Evolutionary conservation across 2,888 invertebrate species (phyloP).

Genomic region (Oxytorus armatus): DNA sequence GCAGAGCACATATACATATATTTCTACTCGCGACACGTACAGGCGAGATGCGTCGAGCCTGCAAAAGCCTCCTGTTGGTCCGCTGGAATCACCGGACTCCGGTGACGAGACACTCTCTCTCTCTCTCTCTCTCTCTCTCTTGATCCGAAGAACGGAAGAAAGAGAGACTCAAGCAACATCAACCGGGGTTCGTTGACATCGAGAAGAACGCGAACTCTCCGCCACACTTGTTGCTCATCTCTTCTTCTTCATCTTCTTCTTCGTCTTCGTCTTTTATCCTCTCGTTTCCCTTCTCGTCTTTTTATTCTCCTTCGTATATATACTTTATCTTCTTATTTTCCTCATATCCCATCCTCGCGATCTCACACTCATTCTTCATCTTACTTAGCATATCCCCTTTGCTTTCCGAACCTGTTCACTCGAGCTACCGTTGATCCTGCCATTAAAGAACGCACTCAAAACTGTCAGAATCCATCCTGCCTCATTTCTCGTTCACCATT

Average conservation of each 20-base stretch:
- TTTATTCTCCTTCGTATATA: not conserved
- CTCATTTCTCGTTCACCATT: constrained; percentile 10
- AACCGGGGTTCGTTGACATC: constrained; percentile 80
- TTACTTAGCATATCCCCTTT: constrained; percentile 1
- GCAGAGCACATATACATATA: constrained; percentile 24
- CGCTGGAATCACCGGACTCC: constrained; percentile 52
- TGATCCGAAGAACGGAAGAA: constrained; percentile 54
- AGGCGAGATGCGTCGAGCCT: constrained; percentile 42
- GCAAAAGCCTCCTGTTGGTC: constrained; percentile 4
- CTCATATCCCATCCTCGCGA: constrained; percentile 6
- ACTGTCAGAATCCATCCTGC: constrained; percentile 27
- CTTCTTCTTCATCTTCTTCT: constrained; percentile 56
- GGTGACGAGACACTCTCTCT: constrained; percentile 56
- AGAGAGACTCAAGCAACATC: constrained; percentile 57
- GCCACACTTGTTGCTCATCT: constrained; percentile 65
- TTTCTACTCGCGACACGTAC: constrained; percentile 47
- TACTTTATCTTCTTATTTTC: constrained; percentile 6
- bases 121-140: constrained; percentile 22
- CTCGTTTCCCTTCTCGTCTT: constrained; percentile 5
- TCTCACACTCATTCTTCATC: constrained; percentile 1
- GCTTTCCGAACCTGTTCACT: constrained; percentile 29
- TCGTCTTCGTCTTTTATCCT: constrained; percentile 36
- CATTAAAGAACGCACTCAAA: constrained; percentile 42
- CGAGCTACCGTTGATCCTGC: constrained; percentile 52
- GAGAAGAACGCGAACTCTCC: constrained; percentile 78